phyloP scores from a whole-genome alignment of 2,797 vertebrate genomes.

The Antrozous pallidus region DNA sequence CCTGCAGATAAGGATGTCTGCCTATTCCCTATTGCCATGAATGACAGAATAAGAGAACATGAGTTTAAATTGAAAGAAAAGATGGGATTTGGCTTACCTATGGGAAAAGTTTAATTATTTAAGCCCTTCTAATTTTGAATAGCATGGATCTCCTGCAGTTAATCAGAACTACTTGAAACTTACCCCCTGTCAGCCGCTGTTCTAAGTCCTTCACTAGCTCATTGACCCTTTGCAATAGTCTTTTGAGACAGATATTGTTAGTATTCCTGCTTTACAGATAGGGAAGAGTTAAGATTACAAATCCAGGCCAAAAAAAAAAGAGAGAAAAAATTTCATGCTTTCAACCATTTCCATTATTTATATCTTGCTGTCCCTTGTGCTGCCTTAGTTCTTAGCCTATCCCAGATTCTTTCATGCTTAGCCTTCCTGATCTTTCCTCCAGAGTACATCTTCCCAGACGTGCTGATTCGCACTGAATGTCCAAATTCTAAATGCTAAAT shows the following conservation, averaged over 20 bases:
- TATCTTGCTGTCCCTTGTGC: neutral
- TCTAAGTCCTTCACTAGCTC: neutral
- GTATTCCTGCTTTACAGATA: neutral
- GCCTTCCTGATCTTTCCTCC: neutral
- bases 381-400: neutral
- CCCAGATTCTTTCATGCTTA: neutral
- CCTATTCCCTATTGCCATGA: neutral
- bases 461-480: neutral
- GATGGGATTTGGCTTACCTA: slow-evolving; percentile 17
- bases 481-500: neutral
- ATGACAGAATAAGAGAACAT: neutral
- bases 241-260: neutral
- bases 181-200: neutral
- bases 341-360: neutral
- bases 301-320: neutral
- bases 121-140: neutral
- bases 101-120: slow-evolving; percentile 25
- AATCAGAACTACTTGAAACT: neutral
- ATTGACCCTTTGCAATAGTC: neutral
- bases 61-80: slow-evolving; percentile 53
- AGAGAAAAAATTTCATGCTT: neutral
- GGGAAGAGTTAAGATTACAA: neutral
- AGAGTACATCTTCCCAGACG: neutral
- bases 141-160: neutral
- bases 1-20: neutral